Conservation (phyloP, 2,113 vertebrate genomes). For the Thinocorus orbignyianus region DNA sequence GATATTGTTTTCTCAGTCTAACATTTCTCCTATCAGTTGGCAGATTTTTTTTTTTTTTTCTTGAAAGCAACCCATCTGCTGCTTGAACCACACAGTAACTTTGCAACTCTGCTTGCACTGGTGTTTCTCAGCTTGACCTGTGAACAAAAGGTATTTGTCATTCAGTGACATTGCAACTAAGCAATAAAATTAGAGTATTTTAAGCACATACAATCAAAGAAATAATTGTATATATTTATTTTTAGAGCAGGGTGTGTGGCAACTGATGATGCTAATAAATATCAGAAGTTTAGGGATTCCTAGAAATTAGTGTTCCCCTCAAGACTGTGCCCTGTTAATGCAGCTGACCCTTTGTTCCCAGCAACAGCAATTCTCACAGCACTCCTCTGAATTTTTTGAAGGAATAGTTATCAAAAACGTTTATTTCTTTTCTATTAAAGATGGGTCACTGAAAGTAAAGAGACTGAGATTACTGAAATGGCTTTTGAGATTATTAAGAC, state of each 20-base stretch:
- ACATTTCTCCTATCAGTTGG: slow-evolving; percentile 36
- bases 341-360: not conserved
- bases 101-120: not conserved
- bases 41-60: slow-evolving; percentile 2
- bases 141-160: not conserved
- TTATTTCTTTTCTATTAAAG: not conserved
- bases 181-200: not conserved
- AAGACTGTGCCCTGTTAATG: not conserved
- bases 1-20: slow-evolving; percentile 34
- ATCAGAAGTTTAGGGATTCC: not conserved
- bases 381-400: not conserved
- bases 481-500: not conserved
- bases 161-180: not conserved
- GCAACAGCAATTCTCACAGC: not conserved
- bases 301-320: not conserved
- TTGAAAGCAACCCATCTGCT: slow-evolving; percentile 37
- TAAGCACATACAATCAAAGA: not conserved
- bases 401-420: not conserved
- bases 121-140: slow-evolving; percentile 28
- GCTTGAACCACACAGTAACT: not conserved
- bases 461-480: not conserved
- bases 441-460: not conserved
- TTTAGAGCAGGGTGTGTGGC: not conserved
- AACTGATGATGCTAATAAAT: not conserved
- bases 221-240: not conserved